Conservation (phyloP, 2,888 invertebrate species). For the Himalopsyche kuldschensis region DNA sequence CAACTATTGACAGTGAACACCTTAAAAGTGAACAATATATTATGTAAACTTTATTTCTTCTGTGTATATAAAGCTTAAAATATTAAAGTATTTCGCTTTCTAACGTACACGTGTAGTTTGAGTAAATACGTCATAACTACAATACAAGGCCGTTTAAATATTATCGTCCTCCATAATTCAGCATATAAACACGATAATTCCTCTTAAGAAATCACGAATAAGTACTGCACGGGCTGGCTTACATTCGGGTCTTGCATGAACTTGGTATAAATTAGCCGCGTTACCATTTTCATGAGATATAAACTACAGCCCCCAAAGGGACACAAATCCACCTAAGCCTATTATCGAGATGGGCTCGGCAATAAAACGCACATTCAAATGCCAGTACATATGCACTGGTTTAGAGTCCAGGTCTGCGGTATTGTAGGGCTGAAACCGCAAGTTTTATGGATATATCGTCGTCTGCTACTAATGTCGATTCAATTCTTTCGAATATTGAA, state of each 20-base stretch:
- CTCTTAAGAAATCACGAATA: not conserved
- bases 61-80: too few relatives aligned
- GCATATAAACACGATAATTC: not conserved
- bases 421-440: not conserved
- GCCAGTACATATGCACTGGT: constrained; percentile 20
- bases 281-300: constrained; percentile 22
- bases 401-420: constrained; percentile 5
- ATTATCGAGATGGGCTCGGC: constrained; percentile 18
- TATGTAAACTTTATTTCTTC: too few relatives aligned
- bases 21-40: too few relatives aligned
- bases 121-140: not conserved
- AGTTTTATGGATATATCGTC: too few relatives aligned
- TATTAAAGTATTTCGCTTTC: too few relatives aligned
- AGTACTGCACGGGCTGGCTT: not conserved
- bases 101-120: too few relatives aligned
- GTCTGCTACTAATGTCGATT: too few relatives aligned
- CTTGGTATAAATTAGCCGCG: constrained; percentile 20
- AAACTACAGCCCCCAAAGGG: constrained; percentile 5
- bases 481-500: too few relatives aligned
- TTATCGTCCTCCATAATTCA: not conserved
- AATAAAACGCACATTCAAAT: constrained; percentile 33
- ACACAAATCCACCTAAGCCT: constrained; percentile 20
- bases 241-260: not conserved
- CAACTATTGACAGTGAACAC: too few relatives aligned
- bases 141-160: not conserved